These are phyloP conservation scores for Agrilus mali DNA, from an alignment of 2,888 invertebrate species.

Conservation along the genomic window DNA sequence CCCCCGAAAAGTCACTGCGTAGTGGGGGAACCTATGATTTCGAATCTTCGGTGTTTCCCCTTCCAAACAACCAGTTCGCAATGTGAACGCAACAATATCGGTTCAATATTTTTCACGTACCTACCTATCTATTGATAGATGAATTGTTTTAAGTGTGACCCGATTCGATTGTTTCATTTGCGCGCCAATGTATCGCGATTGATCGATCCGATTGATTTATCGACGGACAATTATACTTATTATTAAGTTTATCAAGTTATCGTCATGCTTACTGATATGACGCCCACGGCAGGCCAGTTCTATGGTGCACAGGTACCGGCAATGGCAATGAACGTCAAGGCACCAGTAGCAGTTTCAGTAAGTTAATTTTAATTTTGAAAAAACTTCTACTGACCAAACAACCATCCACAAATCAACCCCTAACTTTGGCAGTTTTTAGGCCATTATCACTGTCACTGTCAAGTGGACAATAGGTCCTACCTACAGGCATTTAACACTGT, in stretches of 20 bases:
- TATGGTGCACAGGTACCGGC: constrained; percentile 47
- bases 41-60: constrained; percentile 21
- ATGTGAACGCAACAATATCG: constrained; percentile 34
- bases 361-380: neutral
- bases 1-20: constrained; percentile 12
- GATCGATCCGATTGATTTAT: too few relatives aligned
- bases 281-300: constrained; percentile 45
- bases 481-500: too few relatives aligned
- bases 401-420: neutral
- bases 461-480: too few relatives aligned
- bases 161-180: constrained; percentile 10
- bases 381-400: neutral
- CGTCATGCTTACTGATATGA: constrained; percentile 47
- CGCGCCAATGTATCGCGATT: too few relatives aligned
- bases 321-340: constrained; percentile 45
- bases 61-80: constrained; percentile 34
- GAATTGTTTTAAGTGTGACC: constrained; percentile 16
- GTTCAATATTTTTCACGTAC: constrained; percentile 17
- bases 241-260: constrained; percentile 3
- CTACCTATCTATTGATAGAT: neutral
- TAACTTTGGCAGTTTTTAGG: too few relatives aligned
- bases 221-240: neutral
- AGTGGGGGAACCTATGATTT: constrained; percentile 35
- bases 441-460: too few relatives aligned
- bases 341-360: constrained; percentile 24